Evolutionary conservation across 2,888 invertebrate genomes (phyloP).

Genomic region (Mechanitis mazaeus): DNA sequence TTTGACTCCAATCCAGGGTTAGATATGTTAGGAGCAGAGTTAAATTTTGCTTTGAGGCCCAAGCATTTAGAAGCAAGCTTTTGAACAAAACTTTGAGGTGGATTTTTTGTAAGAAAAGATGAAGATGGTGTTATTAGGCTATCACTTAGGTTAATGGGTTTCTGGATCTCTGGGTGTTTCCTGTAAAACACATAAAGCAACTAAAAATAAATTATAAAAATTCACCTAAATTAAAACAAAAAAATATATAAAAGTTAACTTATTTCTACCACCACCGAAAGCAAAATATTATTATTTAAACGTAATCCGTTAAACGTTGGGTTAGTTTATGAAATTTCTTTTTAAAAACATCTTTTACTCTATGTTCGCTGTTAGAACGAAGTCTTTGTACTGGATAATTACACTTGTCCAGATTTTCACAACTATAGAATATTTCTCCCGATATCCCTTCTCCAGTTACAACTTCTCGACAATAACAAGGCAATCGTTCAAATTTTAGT

Average conservation of each 20-base stretch:
- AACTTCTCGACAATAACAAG: slow-evolving; percentile 46
- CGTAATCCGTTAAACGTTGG: slow-evolving; percentile 46
- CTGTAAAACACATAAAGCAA: slow-evolving; percentile 66
- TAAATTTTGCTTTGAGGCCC: slow-evolving; percentile 70
- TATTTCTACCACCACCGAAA: slow-evolving; percentile 40
- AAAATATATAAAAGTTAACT: slow-evolving; percentile 31
- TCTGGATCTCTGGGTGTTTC: slow-evolving; percentile 70
- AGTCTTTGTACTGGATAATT: slow-evolving; percentile 8
- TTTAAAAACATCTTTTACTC: slow-evolving; percentile 32
- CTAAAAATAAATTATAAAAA: slow-evolving; percentile 39
- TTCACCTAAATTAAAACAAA: slow-evolving; percentile 36
- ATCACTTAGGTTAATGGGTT: slow-evolving; percentile 64
- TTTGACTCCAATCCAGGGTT: slow-evolving; percentile 55
- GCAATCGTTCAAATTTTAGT: slow-evolving; percentile 40
- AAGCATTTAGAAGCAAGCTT: slow-evolving; percentile 75
- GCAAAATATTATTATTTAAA: slow-evolving; percentile 15
- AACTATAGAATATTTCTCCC: slow-evolving; percentile 40
- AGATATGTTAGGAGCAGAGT: slow-evolving; percentile 72
- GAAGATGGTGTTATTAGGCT: slow-evolving; percentile 65
- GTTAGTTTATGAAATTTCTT: slow-evolving; percentile 51
- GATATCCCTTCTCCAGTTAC: slow-evolving; percentile 16
- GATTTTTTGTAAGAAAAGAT: slow-evolving; percentile 65
- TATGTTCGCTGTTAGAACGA: slow-evolving; percentile 9
- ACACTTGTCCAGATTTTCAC: slow-evolving; percentile 32
- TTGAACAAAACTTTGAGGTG: slow-evolving; percentile 70